A percentile compares a stretch with the other conserved stretches of the same genome.
phyloP scores from a whole-genome alignment of 1,140 invertebrate genomes.

The Pygmarrhopalites habei region DNA sequence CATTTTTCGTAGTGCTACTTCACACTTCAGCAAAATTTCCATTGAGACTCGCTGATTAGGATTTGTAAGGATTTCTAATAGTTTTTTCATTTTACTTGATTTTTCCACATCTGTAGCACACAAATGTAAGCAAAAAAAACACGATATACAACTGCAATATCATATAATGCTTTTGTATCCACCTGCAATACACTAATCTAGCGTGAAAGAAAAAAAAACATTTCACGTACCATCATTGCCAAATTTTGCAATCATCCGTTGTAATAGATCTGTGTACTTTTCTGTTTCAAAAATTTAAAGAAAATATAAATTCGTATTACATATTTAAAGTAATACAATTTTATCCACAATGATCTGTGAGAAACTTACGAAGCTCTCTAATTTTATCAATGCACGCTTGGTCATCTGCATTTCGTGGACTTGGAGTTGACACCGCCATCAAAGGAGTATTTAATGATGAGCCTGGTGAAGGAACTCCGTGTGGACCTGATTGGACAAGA shows the following conservation, averaged over 20 bases:
- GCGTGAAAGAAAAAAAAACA: too few species aligned
- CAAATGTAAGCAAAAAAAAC: constrained; percentile 28
- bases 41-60: constrained; percentile 77
- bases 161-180: too few species aligned
- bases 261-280: constrained; percentile 88
- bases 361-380: constrained; percentile 73
- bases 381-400: constrained; percentile 86
- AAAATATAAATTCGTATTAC: constrained; percentile 20
- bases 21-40: constrained; percentile 83
- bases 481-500: too few species aligned
- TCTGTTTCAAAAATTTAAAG: too few species aligned
- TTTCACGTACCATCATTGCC: constrained; percentile 70
- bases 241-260: constrained; percentile 75
- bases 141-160: too few species aligned
- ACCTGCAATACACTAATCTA: too few species aligned
- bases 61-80: constrained; percentile 82
- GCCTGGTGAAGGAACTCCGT: constrained; percentile 70
- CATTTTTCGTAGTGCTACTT: constrained; percentile 78
- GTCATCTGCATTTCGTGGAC: constrained; percentile 66
- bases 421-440: constrained; percentile 54
- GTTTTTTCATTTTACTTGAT: constrained; percentile 81
- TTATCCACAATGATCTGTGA: too few species aligned
- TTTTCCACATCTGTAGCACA: constrained; percentile 83
- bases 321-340: background rate
- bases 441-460: constrained; percentile 72